Percentiles rank a stretch among this genome's conserved stretches.
Conservation (phyloP, 2,888 invertebrate species). For the Thelaira solivaga region DNA sequence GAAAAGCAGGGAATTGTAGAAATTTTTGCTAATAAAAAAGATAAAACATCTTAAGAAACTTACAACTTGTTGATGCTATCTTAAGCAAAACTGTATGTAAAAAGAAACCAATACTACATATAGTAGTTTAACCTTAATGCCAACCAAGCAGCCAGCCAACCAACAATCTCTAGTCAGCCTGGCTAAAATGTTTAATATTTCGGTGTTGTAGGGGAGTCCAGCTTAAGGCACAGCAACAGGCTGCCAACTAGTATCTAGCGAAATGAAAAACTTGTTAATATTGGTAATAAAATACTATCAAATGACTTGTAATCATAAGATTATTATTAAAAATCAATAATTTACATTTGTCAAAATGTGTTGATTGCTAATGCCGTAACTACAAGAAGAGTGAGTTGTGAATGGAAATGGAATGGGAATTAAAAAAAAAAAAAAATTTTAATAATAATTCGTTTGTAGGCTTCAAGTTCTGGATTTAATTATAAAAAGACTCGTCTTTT, state of each 20-base stretch:
- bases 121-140: constrained; percentile 54
- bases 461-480: too few relatives aligned
- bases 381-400: not conserved
- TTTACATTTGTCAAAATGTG: constrained; percentile 47
- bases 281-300: constrained; percentile 54
- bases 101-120: constrained; percentile 57
- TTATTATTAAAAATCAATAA: constrained; percentile 56
- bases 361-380: not conserved
- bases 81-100: constrained; percentile 38
- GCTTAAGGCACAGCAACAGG: not conserved
- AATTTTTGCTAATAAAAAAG: constrained; percentile 57
- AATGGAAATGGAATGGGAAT: not conserved
- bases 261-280: constrained; percentile 42
- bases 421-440: not conserved
- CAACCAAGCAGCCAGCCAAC: too few relatives aligned
- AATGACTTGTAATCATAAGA: constrained; percentile 47
- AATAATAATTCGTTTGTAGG: too few relatives aligned
- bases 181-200: not conserved
- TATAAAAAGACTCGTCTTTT: too few relatives aligned
- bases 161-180: too few relatives aligned
- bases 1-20: not conserved
- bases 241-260: not conserved
- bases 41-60: constrained; percentile 59
- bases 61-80: constrained; percentile 60
- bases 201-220: too few relatives aligned